phyloP scores from a whole-genome alignment of 2,888 invertebrate genomes.

The Aphodius granarius region DNA sequence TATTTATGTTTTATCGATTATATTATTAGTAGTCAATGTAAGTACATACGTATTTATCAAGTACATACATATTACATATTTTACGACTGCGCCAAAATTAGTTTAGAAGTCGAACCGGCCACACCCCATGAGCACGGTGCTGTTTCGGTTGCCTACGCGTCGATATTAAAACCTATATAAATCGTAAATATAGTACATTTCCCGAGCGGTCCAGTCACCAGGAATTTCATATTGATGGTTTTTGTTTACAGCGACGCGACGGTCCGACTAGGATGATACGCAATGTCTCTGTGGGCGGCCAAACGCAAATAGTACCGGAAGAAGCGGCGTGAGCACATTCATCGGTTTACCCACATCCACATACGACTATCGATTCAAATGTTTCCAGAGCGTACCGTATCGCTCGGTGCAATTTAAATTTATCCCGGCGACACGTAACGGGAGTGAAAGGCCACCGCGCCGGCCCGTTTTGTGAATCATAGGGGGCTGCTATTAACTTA shows the following conservation, averaged over 20 bases:
- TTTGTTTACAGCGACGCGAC: background rate
- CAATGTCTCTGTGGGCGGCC: background rate
- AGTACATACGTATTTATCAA: too few species aligned
- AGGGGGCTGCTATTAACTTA: conserved; percentile 8
- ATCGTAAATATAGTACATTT: background rate
- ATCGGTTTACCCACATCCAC: background rate
- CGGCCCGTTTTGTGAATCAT: conserved; percentile 5
- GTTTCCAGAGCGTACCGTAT: background rate
- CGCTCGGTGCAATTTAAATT: background rate
- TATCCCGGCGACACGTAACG: background rate
- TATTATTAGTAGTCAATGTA: too few species aligned
- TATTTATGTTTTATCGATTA: too few species aligned
- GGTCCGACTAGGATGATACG: background rate
- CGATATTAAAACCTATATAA: background rate
- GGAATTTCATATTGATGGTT: background rate
- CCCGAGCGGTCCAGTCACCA: background rate
- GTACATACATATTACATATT: too few species aligned
- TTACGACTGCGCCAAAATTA: too few species aligned
- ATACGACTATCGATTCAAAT: background rate
- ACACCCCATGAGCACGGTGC: background rate
- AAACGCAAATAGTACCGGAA: background rate
- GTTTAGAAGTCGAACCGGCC: background rate
- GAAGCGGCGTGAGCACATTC: background rate
- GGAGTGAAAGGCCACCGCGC: background rate
- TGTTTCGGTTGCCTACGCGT: background rate